Conservation (phyloP, 1,140 invertebrate species). For the Lethocerus indicus region DNA sequence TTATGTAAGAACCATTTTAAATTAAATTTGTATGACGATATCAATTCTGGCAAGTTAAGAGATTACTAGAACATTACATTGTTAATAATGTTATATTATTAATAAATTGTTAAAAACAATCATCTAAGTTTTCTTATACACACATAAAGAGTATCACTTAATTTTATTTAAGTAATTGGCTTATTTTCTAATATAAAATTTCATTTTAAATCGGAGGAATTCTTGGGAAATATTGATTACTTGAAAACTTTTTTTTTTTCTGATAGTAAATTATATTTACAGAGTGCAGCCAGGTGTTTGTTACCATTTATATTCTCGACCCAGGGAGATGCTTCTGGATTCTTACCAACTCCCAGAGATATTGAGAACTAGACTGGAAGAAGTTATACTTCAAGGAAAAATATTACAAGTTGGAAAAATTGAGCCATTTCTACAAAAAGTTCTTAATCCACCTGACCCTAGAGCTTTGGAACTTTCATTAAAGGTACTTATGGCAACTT, state of each 20-base stretch:
- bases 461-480: conserved; percentile 43
- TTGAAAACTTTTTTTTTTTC: neutral
- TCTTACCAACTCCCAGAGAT: conserved; percentile 60
- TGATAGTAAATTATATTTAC: conserved; percentile 7
- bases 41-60: no score
- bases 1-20: no score
- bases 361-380: conserved; percentile 50
- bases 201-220: no score
- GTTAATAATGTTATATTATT: no score
- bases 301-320: conserved; percentile 52
- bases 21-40: no score
- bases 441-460: conserved; percentile 51
- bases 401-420: conserved; percentile 53
- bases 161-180: no score
- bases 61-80: no score
- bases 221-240: neutral
- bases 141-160: no score
- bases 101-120: no score
- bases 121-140: no score
- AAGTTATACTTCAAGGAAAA: conserved; percentile 62
- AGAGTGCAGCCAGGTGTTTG: conserved; percentile 63
- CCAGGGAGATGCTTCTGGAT: conserved; percentile 35
- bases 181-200: no score
- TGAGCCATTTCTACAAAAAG: conserved; percentile 43
- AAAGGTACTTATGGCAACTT: no score